These are phyloP conservation scores for Diarsia brunnea DNA, from an alignment of 2,888 invertebrate species.

Conservation along the genomic window DNA sequence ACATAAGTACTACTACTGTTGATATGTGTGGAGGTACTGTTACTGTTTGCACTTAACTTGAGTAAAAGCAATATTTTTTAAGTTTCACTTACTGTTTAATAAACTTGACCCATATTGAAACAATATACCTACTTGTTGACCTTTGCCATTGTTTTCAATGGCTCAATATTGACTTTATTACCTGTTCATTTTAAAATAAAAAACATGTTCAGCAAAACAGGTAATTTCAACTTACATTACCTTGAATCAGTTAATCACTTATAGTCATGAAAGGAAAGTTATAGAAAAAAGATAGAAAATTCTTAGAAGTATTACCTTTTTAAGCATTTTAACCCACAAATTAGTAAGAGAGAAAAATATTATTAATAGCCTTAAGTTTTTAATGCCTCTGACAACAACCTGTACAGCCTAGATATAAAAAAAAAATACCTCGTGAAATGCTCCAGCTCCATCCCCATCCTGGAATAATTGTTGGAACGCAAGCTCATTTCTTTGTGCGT, in stretches of 20 bases:
- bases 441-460: slow-evolving; percentile 82
- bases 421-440: slow-evolving; percentile 79
- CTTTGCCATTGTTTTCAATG: slow-evolving; percentile 15
- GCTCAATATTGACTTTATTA: neutral
- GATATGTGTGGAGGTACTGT: neutral
- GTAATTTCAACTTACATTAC: slow-evolving; percentile 7
- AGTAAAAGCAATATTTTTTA: neutral
- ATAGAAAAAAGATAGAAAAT: slow-evolving; percentile 4
- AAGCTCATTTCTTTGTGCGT: slow-evolving; percentile 86
- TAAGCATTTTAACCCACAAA: slow-evolving; percentile 20
- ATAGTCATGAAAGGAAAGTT: slow-evolving; percentile 33
- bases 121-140: neutral
- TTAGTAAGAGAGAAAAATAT: slow-evolving; percentile 30
- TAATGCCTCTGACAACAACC: neutral
- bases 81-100: neutral
- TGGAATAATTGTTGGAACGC: slow-evolving; percentile 86
- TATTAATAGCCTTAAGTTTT: neutral
- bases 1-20: neutral
- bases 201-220: slow-evolving; percentile 8
- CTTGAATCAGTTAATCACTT: slow-evolving; percentile 36
- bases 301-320: neutral
- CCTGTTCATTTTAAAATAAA: slow-evolving; percentile 9
- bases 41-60: neutral
- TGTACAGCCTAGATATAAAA: slow-evolving; percentile 17
- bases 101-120: neutral